Conservation (phyloP, 1,140 invertebrate genomes). For the Brachystomella parvula region DNA sequence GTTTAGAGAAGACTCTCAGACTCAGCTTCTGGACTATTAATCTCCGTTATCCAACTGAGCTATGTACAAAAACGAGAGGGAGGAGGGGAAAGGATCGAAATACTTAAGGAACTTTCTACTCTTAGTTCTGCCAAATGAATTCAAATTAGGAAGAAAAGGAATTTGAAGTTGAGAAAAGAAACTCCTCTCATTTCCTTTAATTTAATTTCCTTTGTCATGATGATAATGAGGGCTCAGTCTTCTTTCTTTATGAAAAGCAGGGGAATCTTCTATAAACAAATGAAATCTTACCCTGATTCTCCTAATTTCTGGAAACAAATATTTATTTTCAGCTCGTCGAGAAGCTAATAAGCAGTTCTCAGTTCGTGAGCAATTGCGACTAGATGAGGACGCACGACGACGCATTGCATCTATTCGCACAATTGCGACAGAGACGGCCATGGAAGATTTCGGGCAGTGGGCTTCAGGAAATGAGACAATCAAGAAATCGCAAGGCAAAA, state of each 20-base stretch:
- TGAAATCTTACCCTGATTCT: neutral
- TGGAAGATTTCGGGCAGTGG: constrained; percentile 24
- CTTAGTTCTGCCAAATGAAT: constrained; percentile 10
- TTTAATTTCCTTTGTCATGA: neutral
- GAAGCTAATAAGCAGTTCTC: constrained; percentile 32
- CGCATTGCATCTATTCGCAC: constrained; percentile 28
- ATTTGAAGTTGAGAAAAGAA: too few relatives aligned
- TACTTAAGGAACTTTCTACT: too few relatives aligned
- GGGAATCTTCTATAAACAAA: neutral
- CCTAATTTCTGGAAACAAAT: neutral
- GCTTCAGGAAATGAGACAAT: constrained; percentile 10
- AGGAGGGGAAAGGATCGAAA: too few relatives aligned
- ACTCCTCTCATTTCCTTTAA: neutral
- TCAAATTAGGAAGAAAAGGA: neutral
- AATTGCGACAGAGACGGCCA: constrained; percentile 16
- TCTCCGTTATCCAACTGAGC: too few relatives aligned
- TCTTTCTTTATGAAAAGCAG: neutral
- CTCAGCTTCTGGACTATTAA: too few relatives aligned
- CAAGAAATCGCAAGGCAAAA: too few relatives aligned
- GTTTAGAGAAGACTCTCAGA: too few relatives aligned
- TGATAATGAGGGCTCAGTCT: neutral
- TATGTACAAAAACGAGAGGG: too few relatives aligned
- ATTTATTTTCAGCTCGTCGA: constrained; percentile 27
- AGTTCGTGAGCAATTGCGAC: constrained; percentile 31
- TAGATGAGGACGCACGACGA: constrained; percentile 29